These are phyloP conservation scores for Cylloceria caligata DNA, from an alignment of 2,888 invertebrate species.

Conservation along the genomic window DNA sequence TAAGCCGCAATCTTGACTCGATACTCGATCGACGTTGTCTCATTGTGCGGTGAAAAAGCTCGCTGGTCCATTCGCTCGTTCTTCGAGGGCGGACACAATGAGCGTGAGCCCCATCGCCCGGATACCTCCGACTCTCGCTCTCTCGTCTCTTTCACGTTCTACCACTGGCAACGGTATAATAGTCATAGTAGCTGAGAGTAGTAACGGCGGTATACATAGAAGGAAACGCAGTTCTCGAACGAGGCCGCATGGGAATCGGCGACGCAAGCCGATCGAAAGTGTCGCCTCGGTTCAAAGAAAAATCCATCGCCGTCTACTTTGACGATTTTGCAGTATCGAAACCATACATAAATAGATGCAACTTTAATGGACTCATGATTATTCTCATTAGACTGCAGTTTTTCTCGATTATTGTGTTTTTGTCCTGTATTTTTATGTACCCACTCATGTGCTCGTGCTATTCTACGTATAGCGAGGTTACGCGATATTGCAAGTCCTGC, in stretches of 20 bases:
- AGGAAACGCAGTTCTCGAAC: slow-evolving; percentile 29
- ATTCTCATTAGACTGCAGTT: neutral
- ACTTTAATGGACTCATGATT: neutral
- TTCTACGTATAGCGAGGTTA: neutral
- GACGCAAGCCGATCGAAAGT: slow-evolving; percentile 68
- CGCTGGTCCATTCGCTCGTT: slow-evolving; percentile 21
- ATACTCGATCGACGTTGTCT: slow-evolving; percentile 52
- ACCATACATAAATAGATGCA: neutral
- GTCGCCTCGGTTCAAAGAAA: slow-evolving; percentile 62
- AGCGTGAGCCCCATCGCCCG: slow-evolving; percentile 25
- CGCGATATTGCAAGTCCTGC: neutral
- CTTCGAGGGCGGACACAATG: slow-evolving; percentile 47
- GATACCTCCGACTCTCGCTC: slow-evolving; percentile 13
- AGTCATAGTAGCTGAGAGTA: slow-evolving; percentile 17
- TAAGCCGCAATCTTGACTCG: slow-evolving; percentile 52
- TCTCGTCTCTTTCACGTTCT: slow-evolving; percentile 22
- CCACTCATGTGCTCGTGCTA: neutral
- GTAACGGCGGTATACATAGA: neutral
- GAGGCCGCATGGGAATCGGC: slow-evolving; percentile 63
- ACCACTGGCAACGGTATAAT: slow-evolving; percentile 17
- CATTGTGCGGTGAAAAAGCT: slow-evolving; percentile 51
- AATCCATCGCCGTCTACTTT: slow-evolving; percentile 26
- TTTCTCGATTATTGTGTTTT: neutral
- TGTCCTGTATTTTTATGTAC: neutral
- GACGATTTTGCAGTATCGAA: neutral